phyloP scores from a whole-genome alignment of 2,797 vertebrate genomes.

The Hippopotamyrus pictus region DNA sequence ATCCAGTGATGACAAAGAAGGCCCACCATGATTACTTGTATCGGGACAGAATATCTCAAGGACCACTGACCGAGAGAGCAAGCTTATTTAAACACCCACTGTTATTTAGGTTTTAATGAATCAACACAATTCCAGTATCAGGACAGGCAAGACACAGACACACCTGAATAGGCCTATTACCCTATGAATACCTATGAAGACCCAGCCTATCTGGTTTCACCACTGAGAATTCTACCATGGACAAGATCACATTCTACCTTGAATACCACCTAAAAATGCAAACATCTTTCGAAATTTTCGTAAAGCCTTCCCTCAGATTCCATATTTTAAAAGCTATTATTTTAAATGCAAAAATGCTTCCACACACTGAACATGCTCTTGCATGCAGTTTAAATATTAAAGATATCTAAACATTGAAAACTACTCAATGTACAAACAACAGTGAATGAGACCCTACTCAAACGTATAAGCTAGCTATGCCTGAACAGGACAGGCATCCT shows the following conservation, averaged over 20 bases:
- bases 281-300: not conserved
- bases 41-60: not conserved
- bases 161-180: not conserved
- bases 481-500: not conserved
- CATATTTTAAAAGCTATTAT: not conserved
- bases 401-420: not conserved
- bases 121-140: not conserved
- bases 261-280: not conserved
- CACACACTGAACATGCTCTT: not conserved
- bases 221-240: not conserved
- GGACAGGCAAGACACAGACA: not conserved
- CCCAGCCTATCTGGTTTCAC: not conserved
- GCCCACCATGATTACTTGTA: not conserved
- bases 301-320: not conserved
- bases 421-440: not conserved
- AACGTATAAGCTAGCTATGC: not conserved
- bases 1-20: not conserved
- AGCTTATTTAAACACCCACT: not conserved
- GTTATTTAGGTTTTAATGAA: not conserved
- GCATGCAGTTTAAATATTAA: not conserved
- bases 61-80: not conserved
- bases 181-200: not conserved
- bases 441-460: not conserved
- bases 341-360: not conserved
- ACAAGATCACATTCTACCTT: not conserved